Base-by-base conservation (phyloP, 2,113 vertebrate genomes). In the Orientallactaga bullata region DNA sequence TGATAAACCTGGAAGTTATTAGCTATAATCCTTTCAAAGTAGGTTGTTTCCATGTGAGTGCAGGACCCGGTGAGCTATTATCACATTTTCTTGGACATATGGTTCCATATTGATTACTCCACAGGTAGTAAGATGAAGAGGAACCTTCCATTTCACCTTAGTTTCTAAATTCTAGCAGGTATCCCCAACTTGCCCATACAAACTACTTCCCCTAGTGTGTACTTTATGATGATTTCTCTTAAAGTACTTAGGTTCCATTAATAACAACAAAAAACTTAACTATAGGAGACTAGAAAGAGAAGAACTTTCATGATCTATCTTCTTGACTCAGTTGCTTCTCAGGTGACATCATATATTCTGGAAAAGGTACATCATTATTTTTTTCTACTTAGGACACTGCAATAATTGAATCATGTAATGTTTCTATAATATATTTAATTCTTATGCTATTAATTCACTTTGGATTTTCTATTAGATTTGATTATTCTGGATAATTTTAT, bases 191-290 rank as follows among this genome's bases (percentile, higher is more conserved):
- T 24, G 4, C 66, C 79, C 5, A 82, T 18, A 68, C 68, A 83
- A 74, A 30, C 3, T 9, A 0, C 68, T 63, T 60, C 83, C 2
- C 17, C 80, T 47, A 61, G 17, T 51, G 42, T 11, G 21, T 17
- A 58, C 24, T 61, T 58, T 32, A 30, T 81, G 26, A 90, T 0
- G 26, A 88, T 86, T 95, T 92, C n/a, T 83, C 85, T 80, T 42
- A 65, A 95, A 83, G 6, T n/a, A 82, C 69, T 76, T 84, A 28
- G 81, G 87, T 93, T 74, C 51, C 88, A 39, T 77, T 69, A 47
- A 77, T 35, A 17, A 73, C 47, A 72, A 88, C 30, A 72, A 51
- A 76, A 58, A 90, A 77, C 12, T 9, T 7, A 47, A 17, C 1
- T 65, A 37, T 2, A 68, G 2, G 9, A 74, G 16, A 93, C 26